Conservation (phyloP, 2,113 vertebrate genomes). For the Rattus rattus region DNA sequence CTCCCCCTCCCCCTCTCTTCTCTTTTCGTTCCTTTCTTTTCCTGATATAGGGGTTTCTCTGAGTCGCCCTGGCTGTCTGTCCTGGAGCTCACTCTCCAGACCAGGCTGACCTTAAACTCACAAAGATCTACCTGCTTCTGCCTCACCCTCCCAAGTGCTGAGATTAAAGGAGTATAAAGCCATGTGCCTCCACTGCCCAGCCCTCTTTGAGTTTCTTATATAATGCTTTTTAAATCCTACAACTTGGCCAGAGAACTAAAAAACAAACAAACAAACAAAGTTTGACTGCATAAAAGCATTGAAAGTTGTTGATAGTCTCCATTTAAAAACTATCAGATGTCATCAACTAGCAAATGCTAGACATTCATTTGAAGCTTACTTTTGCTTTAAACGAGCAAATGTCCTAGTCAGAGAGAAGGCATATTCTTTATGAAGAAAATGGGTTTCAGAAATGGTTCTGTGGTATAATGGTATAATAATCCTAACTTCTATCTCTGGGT, state of each 20-base stretch:
- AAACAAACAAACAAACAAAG: neutral
- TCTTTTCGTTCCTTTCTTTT: too few relatives aligned
- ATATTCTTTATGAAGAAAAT: neutral
- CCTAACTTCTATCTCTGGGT: neutral
- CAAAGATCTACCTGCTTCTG: too few relatives aligned
- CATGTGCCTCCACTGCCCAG: too few relatives aligned
- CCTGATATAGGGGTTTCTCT: too few relatives aligned
- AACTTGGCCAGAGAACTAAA: neutral
- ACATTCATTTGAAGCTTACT: neutral
- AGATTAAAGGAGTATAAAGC: too few relatives aligned
- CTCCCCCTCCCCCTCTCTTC: too few relatives aligned
- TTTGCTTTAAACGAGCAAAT: slow-evolving; percentile 19
- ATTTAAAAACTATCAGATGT: neutral
- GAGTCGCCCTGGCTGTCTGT: too few relatives aligned
- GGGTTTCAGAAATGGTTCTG: neutral
- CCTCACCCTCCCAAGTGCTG: too few relatives aligned
- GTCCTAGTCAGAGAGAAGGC: neutral
- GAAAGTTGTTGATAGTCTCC: neutral
- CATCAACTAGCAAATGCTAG: neutral
- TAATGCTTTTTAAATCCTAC: neutral
- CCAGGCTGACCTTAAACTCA: too few relatives aligned
- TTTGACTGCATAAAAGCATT: neutral
- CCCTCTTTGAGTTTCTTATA: neutral
- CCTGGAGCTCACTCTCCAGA: too few relatives aligned
- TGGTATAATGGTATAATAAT: too few relatives aligned